Base-by-base conservation (phyloP, 1,140 invertebrate species). In the Probaryconus sp. region DNA sequence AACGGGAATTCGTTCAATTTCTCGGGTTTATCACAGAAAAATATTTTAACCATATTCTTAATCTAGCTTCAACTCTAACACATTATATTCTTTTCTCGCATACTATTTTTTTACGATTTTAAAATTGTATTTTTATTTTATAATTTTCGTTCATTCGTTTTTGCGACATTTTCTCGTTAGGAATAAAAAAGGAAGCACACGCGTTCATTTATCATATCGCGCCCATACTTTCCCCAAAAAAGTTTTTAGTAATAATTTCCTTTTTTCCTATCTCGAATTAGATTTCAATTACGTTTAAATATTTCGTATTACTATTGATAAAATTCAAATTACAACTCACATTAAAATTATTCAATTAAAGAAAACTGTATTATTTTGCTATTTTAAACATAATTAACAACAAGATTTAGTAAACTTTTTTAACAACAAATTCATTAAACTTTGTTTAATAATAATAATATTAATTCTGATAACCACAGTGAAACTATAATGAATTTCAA, bases 11-110 rank as follows among this genome's bases (percentile, higher is more conserved):
- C 60, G 60, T 53, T 65, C 50, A 65, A 65, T 65, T 65, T 75
- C 18, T 80, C 55, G 63, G 71, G 77, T 85, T 85, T 87, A 87
- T 87, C 85, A 87, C 85, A 85, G 85, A 85, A 87, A 87, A 86
- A 86, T 76, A 85, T 84, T 81, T 82, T 78, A 81, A 80, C 76
- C 79, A 84, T 82, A 81, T 76, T 77, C n/a, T 79, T 79, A 72
- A 78, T 33, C 73, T 79, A 79, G 21, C 26, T 17, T 42, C 35
- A 40, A 69, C 30, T 75, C 64, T 75, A 75, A 58, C 40, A 37
- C 30, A 56, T 35, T 61, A 48, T 50, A 20, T 48, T 73, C 26
- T 42, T 47, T 63, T 50, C 33, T 69, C 26, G 5, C 13, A 3
- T 2, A 2, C 13, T 43, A 20, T 2, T 26, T 21, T 37, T 30